Percentiles rank a stretch among this genome's conserved stretches.
Conservation (phyloP, 23 tunicate genomes). For the Halocynthia aurantium region DNA sequence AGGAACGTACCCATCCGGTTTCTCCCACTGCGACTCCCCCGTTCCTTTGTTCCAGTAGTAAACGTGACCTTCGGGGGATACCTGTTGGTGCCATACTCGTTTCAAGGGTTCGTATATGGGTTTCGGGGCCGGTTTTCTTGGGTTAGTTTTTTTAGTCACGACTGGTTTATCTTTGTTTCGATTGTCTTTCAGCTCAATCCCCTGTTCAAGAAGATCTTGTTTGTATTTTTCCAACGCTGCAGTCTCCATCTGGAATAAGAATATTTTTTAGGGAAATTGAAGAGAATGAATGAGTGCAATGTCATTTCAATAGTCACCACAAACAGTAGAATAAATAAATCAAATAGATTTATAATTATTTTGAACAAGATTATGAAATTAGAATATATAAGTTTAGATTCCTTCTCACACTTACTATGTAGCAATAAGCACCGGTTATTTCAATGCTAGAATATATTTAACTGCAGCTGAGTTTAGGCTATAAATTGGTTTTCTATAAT, state of each 20-base stretch:
- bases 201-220: slow-evolving; percentile 9
- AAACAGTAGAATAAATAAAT: too few relatives aligned
- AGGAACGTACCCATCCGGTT: slow-evolving; percentile 20
- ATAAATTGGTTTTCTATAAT: too few relatives aligned
- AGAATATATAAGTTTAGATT: too few relatives aligned
- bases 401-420: too few relatives aligned
- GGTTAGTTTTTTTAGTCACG: neutral
- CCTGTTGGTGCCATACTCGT: slow-evolving; percentile 6
- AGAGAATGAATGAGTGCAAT: too few relatives aligned
- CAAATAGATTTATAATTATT: too few relatives aligned
- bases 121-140: neutral
- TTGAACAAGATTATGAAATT: too few relatives aligned
- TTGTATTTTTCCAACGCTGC: slow-evolving; percentile 16
- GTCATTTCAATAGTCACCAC: too few relatives aligned
- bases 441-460: too few relatives aligned
- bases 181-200: neutral
- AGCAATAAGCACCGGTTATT: too few relatives aligned
- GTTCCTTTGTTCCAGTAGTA: slow-evolving; percentile 24
- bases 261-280: too few relatives aligned
- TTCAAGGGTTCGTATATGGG: neutral
- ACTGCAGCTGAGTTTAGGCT: too few relatives aligned
- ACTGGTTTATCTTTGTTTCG: neutral
- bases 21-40: slow-evolving; percentile 20
- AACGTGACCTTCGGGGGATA: slow-evolving; percentile 12
- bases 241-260: neutral